Conservation (phyloP, 1,140 invertebrate genomes). For the Maniola jurtina region DNA sequence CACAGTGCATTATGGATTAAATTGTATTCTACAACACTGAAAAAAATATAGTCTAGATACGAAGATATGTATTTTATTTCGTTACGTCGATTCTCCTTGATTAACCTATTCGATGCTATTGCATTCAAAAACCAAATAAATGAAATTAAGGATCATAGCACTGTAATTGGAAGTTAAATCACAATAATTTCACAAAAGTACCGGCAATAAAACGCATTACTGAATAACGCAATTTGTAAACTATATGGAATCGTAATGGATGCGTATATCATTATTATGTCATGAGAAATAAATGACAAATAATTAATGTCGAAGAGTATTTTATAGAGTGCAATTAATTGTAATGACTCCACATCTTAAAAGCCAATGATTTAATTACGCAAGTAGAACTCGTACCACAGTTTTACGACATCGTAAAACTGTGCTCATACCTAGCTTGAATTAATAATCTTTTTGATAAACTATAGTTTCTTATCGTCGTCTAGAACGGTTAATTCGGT, state of each 20-base stretch:
- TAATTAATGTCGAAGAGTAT: neutral
- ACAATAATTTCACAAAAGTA: neutral
- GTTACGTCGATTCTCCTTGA: neutral
- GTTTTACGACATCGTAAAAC: too few relatives aligned
- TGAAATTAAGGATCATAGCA: neutral
- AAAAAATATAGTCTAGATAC: too few relatives aligned
- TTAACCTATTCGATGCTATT: neutral
- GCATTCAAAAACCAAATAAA: neutral
- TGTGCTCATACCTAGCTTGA: too few relatives aligned
- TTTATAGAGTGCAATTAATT: neutral
- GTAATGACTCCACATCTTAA: too few relatives aligned
- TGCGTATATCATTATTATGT: constrained; percentile 1
- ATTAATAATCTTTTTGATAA: too few relatives aligned
- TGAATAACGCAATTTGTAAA: constrained; percentile 3
- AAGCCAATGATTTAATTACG: too few relatives aligned
- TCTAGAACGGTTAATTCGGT: too few relatives aligned
- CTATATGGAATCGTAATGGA: neutral
- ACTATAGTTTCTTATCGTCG: too few relatives aligned
- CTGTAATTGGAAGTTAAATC: neutral
- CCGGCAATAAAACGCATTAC: neutral
- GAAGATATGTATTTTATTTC: too few relatives aligned
- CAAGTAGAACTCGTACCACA: too few relatives aligned
- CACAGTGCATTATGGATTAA: too few relatives aligned
- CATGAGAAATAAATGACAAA: neutral
- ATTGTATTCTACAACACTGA: too few relatives aligned